phyloP scores from a whole-genome alignment of 2,888 invertebrate species.

The Mamestra brassicae region DNA sequence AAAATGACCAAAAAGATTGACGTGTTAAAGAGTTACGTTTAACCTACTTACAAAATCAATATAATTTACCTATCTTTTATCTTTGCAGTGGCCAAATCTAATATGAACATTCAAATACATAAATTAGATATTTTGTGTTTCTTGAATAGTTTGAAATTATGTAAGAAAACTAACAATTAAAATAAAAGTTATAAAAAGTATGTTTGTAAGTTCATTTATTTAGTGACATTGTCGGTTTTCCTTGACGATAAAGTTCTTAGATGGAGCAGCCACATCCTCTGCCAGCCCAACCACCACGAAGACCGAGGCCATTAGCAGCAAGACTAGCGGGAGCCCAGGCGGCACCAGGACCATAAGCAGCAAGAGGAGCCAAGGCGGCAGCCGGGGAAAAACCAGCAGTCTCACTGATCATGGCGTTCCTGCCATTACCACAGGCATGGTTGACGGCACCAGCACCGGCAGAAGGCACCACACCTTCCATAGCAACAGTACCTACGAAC shows the following conservation, averaged over 20 bases:
- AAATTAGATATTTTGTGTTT: no score
- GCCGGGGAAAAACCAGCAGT: not conserved
- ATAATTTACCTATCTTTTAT: no score
- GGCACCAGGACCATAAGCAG: constrained; percentile 1
- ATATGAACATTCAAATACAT: no score
- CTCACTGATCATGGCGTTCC: constrained; percentile 1
- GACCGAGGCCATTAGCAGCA: not conserved
- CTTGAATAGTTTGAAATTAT: no score
- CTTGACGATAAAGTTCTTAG: not conserved
- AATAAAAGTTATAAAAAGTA: no score
- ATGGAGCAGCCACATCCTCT: not conserved
- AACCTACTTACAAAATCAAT: no score
- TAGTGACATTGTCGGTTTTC: no score
- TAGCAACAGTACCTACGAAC: constrained; percentile 72
- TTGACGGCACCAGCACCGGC: not conserved
- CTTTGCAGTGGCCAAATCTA: no score
- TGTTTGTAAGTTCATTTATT: no score
- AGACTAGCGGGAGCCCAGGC: not conserved
- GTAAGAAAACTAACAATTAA: no score
- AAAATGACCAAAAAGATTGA: no score
- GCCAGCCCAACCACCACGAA: not conserved
- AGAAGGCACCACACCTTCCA: constrained; percentile 71
- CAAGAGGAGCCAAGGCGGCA: not conserved
- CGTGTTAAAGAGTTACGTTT: no score
- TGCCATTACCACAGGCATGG: constrained; percentile 1